Evolutionary conservation across 2,113 vertebrate species (phyloP).

Genomic region (Phoenicopterus ruber): DNA sequence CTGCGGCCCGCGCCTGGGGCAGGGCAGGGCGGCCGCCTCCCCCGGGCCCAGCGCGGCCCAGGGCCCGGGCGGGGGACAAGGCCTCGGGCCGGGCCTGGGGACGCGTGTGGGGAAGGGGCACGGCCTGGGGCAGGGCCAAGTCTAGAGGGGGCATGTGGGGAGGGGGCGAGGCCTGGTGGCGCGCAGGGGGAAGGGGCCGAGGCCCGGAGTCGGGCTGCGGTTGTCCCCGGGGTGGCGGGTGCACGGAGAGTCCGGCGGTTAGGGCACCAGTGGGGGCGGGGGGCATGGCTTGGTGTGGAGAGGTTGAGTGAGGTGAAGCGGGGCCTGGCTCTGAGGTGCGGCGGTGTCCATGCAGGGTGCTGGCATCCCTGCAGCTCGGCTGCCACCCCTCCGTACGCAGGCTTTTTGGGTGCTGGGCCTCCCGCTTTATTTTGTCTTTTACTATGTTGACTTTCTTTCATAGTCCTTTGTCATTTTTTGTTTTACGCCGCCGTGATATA

Average conservation of each 20-base stretch:
- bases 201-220: not conserved
- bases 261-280: not conserved
- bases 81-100: not conserved
- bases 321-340: not conserved
- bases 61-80: not conserved
- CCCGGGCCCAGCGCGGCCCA: not conserved
- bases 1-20: not conserved
- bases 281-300: not conserved
- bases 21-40: not conserved
- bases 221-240: not conserved
- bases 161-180: not conserved
- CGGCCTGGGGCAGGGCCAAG: not conserved
- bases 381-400: not conserved
- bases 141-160: not conserved
- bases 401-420: not conserved
- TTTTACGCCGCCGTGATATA: not conserved
- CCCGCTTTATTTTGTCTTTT: not conserved
- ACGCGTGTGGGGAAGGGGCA: not conserved
- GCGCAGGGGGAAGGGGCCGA: not conserved
- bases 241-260: not conserved
- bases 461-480: constrained; percentile 21
- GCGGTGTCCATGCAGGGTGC: not conserved
- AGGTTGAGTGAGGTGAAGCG: not conserved
- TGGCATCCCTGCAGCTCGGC: not conserved
- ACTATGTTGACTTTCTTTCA: not conserved